Evolutionary conservation across 2,888 invertebrate genomes (phyloP), one percentile per base, ranked within the genome.

Genomic region (Trichogramma evanescens): DNA sequence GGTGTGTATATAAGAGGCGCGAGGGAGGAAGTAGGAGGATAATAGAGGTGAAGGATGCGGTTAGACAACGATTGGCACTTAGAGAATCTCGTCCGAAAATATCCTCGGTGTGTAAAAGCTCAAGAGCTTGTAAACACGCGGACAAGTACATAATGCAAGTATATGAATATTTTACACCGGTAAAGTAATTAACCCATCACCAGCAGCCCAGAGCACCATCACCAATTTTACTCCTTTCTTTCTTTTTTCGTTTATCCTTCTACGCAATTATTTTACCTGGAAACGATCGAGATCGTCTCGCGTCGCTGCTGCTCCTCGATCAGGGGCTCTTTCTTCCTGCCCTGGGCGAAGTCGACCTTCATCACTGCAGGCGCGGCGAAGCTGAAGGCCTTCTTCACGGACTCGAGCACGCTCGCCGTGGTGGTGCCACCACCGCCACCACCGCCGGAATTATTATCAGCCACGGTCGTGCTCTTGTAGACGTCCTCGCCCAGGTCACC

Each of bases 381-480:
- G 67, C 77, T 82, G 78, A 85, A 81, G 63, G 82, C 83, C 80
- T 82, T 85, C 80, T 84, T 86, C 71, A 84, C 79, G 66, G 82
- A 82, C 69, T 84, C 83, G 70, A 85, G 74, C 64, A 85, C 79
- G 68, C 82, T 83, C 65, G 80, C 75, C 46, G 26, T 26, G 26
- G 26, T 26, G 26, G 26, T 26, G 26, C 2, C 3, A 2, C 26
- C 26, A 26, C 80, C 77, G 66, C 78, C 79, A 45, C 80, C 76
- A 66, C 77, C 79, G 66, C 78, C 79, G 71, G 81, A 82, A 69
- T 80, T 80, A 68, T 80, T 81, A 48, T 81, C 81, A 67, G 82
- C 77, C 71, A 78, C 75, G 56, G 85, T 85, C 53, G 86, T 86
- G 71, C 82, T 81, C 72, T 82, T 83, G 81, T 86, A 87, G 67